Evolutionary conservation across 2,888 invertebrate species (phyloP), one percentile per base, ranked within the genome.

Genomic region (Nudaria mundana): DNA sequence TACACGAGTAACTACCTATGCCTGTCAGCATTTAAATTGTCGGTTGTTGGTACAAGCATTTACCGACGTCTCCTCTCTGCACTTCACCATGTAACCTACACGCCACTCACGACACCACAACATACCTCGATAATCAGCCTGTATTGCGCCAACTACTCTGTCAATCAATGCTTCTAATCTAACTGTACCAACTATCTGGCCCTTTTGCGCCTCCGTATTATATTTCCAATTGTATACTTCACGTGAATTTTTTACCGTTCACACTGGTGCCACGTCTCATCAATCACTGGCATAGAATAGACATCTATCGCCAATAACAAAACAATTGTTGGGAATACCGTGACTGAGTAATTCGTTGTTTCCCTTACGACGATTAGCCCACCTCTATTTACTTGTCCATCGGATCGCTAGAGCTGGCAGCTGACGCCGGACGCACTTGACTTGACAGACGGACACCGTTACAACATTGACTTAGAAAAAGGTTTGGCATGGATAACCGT

Each of bases 331-430:
- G 76, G 78, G 67, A 74, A 67, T 65, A 65, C 67, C 69, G 82
- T 85, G 86, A 87, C 84, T 73, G 63, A 71, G 84, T 88, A 88
- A 87, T 87, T 83, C 85, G 79, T 78, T 76, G 84, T 88, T 88
- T 87, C 87, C 87, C 83, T 81, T 75, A 59, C 84, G 86, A 86
- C 87, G 86, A 87, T 88, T 88, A 87, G 78, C 71, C 73, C 63
- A 73, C 75, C 80, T 81, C 87, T 83, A 88, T 88, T 88, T 88
- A 86, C 76, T 86, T 87, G 87, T 88, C 87, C 76, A 76, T 84
- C 83, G 65, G 66, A 63, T 66, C 58, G 64, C 69, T 66, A 61
- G 76, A 81, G 74, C 76, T 82, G 87, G 83, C 87, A 87, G 84
- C 86, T 85, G 86, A 82, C 85, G 71, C 79, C 82, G 81, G 76